Evolutionary conservation across 2,888 invertebrate species (phyloP).

Genomic region (Drosophila pseudotalamancana): DNA sequence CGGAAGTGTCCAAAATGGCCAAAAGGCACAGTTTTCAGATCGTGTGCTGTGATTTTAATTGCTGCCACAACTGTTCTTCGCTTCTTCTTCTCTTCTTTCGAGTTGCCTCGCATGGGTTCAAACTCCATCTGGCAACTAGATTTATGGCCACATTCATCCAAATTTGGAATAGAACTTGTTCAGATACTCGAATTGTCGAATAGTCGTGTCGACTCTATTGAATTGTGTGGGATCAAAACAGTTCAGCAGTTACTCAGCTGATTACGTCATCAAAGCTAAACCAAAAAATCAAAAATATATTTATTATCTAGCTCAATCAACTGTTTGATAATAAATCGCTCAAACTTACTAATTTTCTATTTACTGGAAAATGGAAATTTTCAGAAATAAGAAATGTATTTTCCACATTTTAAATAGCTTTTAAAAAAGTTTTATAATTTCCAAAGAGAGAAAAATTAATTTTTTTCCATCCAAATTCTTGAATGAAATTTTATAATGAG

Average conservation of each 20-base stretch:
- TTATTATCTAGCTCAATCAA: too few species aligned
- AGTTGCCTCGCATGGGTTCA: constrained; percentile 41
- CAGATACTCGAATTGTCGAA: too few species aligned
- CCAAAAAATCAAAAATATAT: background rate
- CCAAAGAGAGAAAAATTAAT: too few species aligned
- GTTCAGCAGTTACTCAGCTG: background rate
- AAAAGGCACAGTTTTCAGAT: constrained; percentile 44
- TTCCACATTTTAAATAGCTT: too few species aligned
- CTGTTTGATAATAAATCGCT: too few species aligned
- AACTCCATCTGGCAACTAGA: constrained; percentile 55
- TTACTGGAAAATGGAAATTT: too few species aligned
- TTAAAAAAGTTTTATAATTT: too few species aligned
- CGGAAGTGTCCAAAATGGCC: constrained; percentile 1
- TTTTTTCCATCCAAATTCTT: too few species aligned
- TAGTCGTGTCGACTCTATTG: background rate
- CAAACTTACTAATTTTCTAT: too few species aligned
- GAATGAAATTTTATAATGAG: too few species aligned
- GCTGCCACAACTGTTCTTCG: constrained; percentile 75
- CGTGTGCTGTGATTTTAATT: constrained; percentile 76
- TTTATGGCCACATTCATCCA: constrained; percentile 51
- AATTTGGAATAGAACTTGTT: constrained; percentile 6
- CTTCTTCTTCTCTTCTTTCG: too few species aligned
- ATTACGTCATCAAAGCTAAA: background rate
- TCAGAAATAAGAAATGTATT: too few species aligned
- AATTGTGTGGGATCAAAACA: constrained; percentile 17